phyloP scores from a whole-genome alignment of 2,888 invertebrate genomes.

The Onchidella celtica region DNA sequence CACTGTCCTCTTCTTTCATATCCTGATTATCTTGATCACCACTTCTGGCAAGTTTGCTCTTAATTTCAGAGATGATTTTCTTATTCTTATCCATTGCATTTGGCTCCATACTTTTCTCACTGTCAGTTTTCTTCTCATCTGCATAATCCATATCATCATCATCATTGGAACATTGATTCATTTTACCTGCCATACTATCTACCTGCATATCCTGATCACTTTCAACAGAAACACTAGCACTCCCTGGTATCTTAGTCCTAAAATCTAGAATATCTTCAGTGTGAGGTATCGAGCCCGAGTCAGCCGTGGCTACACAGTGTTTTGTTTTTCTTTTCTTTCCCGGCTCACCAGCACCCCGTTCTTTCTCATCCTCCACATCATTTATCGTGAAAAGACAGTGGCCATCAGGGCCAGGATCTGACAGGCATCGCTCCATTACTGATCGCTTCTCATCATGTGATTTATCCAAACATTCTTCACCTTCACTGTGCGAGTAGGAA shows the following conservation, averaged over 20 bases:
- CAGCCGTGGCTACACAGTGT: neutral
- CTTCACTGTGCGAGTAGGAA: constrained; percentile 61
- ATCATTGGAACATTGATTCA: neutral
- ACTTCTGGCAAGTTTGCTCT: constrained; percentile 28
- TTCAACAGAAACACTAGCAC: neutral
- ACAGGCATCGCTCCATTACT: neutral
- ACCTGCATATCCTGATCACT: neutral
- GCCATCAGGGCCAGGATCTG: constrained; percentile 37
- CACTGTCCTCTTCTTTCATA: constrained; percentile 34
- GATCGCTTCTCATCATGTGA: neutral
- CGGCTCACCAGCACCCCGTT: constrained; percentile 16
- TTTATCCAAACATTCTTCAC: constrained; percentile 50
- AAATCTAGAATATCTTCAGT: neutral
- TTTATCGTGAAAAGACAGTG: neutral
- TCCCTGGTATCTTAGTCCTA: neutral
- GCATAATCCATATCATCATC: neutral
- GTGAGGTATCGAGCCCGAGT: neutral
- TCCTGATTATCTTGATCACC: neutral
- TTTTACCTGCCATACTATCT: neutral
- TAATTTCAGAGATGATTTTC: constrained; percentile 41
- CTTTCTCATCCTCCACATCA: neutral
- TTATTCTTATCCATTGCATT: constrained; percentile 12
- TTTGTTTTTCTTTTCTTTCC: constrained; percentile 1
- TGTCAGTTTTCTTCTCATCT: neutral
- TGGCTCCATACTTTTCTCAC: neutral